Base-by-base conservation (phyloP, 2,888 invertebrate species). In the Embidobia sp. region DNA sequence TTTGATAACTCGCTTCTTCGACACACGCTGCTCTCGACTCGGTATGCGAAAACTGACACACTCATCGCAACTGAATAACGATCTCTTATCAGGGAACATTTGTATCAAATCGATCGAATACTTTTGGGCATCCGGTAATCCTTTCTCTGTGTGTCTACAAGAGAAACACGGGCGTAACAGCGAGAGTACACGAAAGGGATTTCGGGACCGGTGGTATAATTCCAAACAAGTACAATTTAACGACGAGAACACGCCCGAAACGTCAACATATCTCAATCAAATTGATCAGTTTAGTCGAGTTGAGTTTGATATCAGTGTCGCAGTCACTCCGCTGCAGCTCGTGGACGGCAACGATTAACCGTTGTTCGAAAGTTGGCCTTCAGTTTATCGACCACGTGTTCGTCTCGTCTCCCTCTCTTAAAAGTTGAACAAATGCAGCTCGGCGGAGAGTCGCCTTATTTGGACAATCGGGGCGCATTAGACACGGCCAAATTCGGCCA, bases 321-420 rank as follows among this genome's bases (percentile, higher is more conserved):
- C 42, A 49, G 40, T 16, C n/a, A 27, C 16, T 49, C 51, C 42
- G 49, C 26, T 53, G 40, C 22, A 66, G 59, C 22, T 53, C 16
- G 19, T 63, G 37, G 53, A 63, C 44, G 63, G 46, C 46, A 27
- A 70, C 42, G 57, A 57, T 73, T 57, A 73, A 55, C 42, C 49
- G 57, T 57, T 51, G 64, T 73, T 73, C 57, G 73, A 64, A 73
- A 73, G 73, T 66, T 57, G 64, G 51, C 73, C 73, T 73, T 73
- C 64, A 26, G 49, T 64, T 57, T 63, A 72, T 72, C 64, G 64
- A 49, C 73, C 73, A 64, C 73, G 73, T 66, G 64, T 19, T 55
- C 59, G 63, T 72, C 55, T 73, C 55, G 72, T 64, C 73, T 64
- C 59, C 33, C 73, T 49, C 64, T 66, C 49, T 64, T 15, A 31